phyloP scores from a whole-genome alignment of 2,888 invertebrate species.

The Phortica okadai region DNA sequence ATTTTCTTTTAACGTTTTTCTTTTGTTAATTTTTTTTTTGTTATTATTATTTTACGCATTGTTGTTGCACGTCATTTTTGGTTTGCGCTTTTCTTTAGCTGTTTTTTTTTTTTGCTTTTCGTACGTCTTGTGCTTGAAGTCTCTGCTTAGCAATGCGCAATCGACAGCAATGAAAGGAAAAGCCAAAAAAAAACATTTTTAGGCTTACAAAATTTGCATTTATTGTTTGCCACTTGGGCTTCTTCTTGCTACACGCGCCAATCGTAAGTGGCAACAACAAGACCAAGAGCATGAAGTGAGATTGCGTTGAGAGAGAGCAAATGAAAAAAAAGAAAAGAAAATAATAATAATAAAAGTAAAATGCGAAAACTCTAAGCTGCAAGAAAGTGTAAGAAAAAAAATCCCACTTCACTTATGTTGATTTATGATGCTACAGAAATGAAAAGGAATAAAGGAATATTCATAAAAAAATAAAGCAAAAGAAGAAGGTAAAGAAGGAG shows the following conservation, averaged over 20 bases:
- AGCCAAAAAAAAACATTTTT: not conserved
- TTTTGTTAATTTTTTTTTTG: not conserved
- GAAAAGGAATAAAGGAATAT: conserved; percentile 30
- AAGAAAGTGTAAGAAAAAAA: not conserved
- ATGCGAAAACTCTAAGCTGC: not conserved
- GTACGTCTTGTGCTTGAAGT: not conserved
- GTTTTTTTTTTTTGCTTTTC: not conserved
- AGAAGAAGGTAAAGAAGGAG: not conserved
- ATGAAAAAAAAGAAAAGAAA: conserved; percentile 13
- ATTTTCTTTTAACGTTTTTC: not conserved
- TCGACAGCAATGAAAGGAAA: not conserved
- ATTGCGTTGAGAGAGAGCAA: not conserved
- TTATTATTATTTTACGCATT: not conserved
- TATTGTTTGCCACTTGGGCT: conserved; percentile 9
- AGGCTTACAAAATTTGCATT: conserved; percentile 20
- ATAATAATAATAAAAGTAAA: conserved; percentile 13
- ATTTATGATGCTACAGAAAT: conserved; percentile 29
- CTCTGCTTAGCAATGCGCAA: not conserved
- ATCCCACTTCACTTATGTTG: not conserved
- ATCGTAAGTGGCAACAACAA: not conserved
- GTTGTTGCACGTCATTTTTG: not conserved
- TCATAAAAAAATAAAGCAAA: conserved; percentile 27
- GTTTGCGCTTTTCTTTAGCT: not conserved
- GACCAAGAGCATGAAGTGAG: not conserved
- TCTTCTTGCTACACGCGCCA: not conserved